phyloP scores from a whole-genome alignment of 2,888 invertebrate genomes.

The Candidula unifasciata region DNA sequence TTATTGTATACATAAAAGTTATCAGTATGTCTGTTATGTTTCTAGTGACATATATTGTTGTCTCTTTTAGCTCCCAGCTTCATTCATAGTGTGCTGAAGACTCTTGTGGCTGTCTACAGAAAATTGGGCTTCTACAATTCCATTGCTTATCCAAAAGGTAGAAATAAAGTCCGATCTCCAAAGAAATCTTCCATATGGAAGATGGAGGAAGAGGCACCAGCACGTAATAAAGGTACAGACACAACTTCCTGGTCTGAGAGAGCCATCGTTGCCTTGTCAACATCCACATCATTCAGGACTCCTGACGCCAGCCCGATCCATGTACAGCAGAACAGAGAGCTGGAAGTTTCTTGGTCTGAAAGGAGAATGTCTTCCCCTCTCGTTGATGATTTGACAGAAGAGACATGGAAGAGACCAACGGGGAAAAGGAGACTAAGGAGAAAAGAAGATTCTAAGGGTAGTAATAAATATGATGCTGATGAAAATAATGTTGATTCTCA shows the following conservation, averaged over 20 bases:
- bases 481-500: neutral
- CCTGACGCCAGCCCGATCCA: slow-evolving; percentile 42
- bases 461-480: neutral
- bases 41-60: neutral
- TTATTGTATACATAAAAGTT: too few relatives aligned
- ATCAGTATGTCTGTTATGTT: too few relatives aligned
- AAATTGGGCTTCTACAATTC: slow-evolving; percentile 39
- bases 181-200: slow-evolving; percentile 16
- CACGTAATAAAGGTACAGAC: neutral
- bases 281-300: slow-evolving; percentile 17
- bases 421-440: slow-evolving; percentile 33
- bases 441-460: neutral
- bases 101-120: slow-evolving; percentile 43
- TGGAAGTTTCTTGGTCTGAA: slow-evolving; percentile 48
- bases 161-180: neutral
- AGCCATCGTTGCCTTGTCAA: neutral
- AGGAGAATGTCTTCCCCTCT: slow-evolving; percentile 45
- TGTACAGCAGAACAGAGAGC: slow-evolving; percentile 5
- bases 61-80: slow-evolving; percentile 40
- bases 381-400: slow-evolving; percentile 18
- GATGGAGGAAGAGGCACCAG: neutral
- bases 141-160: slow-evolving; percentile 32
- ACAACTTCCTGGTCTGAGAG: slow-evolving; percentile 46
- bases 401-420: slow-evolving; percentile 31
- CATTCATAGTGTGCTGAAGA: slow-evolving; percentile 33